Evolutionary conservation across 2,888 invertebrate genomes (phyloP).

Genomic region (Cyaniris semiargus): DNA sequence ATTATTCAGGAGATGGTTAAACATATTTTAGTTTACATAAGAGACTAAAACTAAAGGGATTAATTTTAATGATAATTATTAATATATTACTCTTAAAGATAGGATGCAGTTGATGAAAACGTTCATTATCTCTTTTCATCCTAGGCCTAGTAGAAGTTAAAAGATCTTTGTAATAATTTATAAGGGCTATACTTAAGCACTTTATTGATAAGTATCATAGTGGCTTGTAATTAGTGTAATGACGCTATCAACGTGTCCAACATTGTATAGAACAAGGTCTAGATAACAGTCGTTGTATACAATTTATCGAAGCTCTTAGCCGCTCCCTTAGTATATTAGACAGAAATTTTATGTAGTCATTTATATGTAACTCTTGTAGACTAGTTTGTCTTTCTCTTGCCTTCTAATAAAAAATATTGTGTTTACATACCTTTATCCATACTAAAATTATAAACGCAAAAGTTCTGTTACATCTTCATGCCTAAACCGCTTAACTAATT

Average conservation of each 20-base stretch:
- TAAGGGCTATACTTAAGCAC: background rate
- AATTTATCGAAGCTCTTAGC: constrained; percentile 26
- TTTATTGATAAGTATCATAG: constrained; percentile 37
- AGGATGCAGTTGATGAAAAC: too few relatives aligned
- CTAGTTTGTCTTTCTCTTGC: background rate
- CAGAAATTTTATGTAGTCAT: background rate
- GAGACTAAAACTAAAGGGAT: too few relatives aligned
- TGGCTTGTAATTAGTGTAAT: constrained; percentile 37
- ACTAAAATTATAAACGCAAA: too few relatives aligned
- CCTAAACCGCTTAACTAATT: too few relatives aligned
- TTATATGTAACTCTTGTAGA: background rate
- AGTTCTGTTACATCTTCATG: too few relatives aligned
- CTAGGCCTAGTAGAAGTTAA: background rate
- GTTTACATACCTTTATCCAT: too few relatives aligned
- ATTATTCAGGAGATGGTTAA: too few relatives aligned
- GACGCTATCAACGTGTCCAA: constrained; percentile 40
- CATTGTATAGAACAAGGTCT: constrained; percentile 40
- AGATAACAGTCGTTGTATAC: constrained; percentile 24
- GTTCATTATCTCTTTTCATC: background rate
- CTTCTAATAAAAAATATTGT: too few relatives aligned
- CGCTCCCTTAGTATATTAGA: background rate
- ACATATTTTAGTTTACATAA: too few relatives aligned
- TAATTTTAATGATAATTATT: too few relatives aligned
- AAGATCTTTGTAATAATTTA: background rate
- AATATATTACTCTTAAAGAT: too few relatives aligned